These are phyloP conservation scores for Caenorhabditis inopinata DNA, from an alignment of 1,140 invertebrate genomes.

Conservation along the genomic window DNA sequence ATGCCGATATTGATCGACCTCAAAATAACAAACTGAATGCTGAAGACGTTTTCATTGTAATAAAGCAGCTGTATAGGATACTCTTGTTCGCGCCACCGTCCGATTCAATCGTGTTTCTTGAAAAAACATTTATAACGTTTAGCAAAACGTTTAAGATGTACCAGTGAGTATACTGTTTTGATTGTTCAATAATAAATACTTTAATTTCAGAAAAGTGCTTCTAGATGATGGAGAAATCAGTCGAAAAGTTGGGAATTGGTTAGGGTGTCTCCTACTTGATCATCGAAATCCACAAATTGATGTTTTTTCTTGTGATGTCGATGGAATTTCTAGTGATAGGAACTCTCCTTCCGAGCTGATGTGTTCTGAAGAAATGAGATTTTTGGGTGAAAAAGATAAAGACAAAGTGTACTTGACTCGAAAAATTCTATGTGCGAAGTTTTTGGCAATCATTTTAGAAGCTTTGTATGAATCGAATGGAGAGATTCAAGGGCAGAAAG, in stretches of 20 bases:
- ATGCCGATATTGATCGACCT: not conserved
- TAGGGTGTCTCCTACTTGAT: not conserved
- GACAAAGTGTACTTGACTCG: conserved; percentile 34
- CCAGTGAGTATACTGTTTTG: not conserved
- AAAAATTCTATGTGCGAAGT: conserved; percentile 37
- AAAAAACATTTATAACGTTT: conserved; percentile 1
- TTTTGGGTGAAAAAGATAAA: conserved; percentile 34
- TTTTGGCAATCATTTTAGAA: conserved; percentile 33
- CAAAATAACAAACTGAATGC: not conserved
- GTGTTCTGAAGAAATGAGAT: conserved; percentile 27
- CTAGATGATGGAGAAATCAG: not conserved
- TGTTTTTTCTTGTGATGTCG: not conserved
- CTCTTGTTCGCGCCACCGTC: conserved; percentile 14
- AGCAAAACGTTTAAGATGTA: not conserved
- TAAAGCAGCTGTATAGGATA: conserved; percentile 2
- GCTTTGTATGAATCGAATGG: conserved; percentile 20
- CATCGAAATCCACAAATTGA: conserved; percentile 11
- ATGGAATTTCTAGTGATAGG: not conserved
- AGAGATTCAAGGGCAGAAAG: conserved; percentile 20
- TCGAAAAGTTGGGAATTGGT: not conserved
- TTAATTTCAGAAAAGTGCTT: not conserved
- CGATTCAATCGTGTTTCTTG: not conserved
- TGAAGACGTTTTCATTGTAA: conserved; percentile 9
- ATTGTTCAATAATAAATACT: no score
- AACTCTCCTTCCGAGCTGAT: not conserved